These are phyloP conservation scores for Trichogramma pretiosum DNA, from an alignment of 1,140 invertebrate genomes.

Conservation along the genomic window DNA sequence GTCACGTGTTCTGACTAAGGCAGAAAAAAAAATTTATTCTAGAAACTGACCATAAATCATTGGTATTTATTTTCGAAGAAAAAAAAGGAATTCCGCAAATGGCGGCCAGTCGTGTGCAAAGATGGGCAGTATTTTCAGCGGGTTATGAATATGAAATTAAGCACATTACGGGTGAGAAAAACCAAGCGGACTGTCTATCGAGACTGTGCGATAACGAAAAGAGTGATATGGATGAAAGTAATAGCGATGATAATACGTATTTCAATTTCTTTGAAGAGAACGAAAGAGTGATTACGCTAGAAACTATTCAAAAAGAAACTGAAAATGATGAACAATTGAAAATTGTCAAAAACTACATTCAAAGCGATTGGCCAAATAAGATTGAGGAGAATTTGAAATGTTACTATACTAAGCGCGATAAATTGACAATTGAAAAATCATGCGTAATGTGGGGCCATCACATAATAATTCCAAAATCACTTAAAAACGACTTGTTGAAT, in stretches of 20 bases:
- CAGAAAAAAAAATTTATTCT: constrained; percentile 3
- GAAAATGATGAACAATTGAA: not conserved
- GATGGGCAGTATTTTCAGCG: constrained; percentile 2
- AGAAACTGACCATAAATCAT: constrained; percentile 23
- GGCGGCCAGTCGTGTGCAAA: constrained; percentile 8
- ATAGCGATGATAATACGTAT: not conserved
- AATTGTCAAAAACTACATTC: not conserved
- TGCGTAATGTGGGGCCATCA: constrained; percentile 15
- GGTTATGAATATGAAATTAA: constrained; percentile 6
- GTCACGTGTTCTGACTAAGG: not conserved
- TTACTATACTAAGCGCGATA: not conserved
- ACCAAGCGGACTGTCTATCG: not conserved
- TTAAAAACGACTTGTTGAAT: constrained; percentile 17
- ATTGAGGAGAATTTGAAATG: not conserved
- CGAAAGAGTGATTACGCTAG: constrained; percentile 6
- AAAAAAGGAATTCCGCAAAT: constrained; percentile 20
- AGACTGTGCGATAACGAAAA: not conserved
- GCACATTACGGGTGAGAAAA: not conserved
- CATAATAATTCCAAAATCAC: constrained; percentile 20
- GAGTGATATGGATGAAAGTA: not conserved
- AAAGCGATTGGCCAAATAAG: not conserved
- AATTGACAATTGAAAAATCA: not conserved
- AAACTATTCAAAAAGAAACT: not conserved
- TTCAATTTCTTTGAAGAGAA: not conserved
- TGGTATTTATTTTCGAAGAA: constrained; percentile 26